Evolutionary conservation across 1,140 invertebrate genomes (phyloP).

Genomic region (Neodiprion lecontei): DNA sequence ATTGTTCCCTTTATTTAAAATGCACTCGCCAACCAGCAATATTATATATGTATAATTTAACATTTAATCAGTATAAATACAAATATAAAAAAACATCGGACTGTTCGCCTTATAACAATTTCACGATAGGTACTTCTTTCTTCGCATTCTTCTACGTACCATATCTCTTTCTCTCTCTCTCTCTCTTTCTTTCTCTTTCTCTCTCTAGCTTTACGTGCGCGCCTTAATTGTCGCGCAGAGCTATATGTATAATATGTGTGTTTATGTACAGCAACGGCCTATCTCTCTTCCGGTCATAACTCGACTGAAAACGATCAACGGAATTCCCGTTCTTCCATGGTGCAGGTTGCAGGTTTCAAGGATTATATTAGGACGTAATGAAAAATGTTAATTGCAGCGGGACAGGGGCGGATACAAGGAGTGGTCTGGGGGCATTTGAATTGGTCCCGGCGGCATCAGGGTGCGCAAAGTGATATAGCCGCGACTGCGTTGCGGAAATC

Average conservation of each 20-base stretch:
- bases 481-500: not conserved
- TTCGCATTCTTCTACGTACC: slow-evolving; percentile 14
- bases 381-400: not conserved
- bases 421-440: slow-evolving; percentile 33
- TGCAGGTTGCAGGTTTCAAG: not conserved
- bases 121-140: slow-evolving; percentile 13
- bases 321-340: slow-evolving; percentile 1
- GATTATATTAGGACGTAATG: not conserved
- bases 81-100: slow-evolving; percentile 6
- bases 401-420: not conserved
- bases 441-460: slow-evolving; percentile 50
- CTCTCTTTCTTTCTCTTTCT: slow-evolving; percentile 11
- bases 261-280: no score
- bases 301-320: not conserved
- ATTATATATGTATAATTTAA: not conserved
- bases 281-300: no score
- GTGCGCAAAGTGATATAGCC: slow-evolving; percentile 26
- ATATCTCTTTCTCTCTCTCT: not conserved
- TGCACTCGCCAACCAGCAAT: not conserved
- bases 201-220: not conserved
- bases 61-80: not conserved
- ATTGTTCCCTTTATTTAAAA: slow-evolving; percentile 9
- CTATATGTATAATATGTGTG: no score
- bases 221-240: no score
- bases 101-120: not conserved